Base-by-base conservation (phyloP, 2,888 invertebrate species). In the Leptodirus hochenwartii region DNA sequence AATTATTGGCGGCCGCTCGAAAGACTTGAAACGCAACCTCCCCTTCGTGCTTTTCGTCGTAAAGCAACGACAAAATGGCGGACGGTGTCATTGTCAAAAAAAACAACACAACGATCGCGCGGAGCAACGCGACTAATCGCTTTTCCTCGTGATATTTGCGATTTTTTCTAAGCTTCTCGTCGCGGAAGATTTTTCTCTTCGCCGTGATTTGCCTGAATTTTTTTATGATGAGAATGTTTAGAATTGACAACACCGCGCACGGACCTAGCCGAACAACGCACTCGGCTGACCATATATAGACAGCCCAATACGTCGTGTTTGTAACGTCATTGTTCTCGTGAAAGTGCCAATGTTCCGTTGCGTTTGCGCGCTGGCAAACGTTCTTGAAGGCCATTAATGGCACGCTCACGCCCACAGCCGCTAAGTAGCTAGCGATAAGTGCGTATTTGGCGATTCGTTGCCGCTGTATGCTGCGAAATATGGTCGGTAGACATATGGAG, bases 51-150 rank as follows among this genome's bases (percentile, higher is more conserved):
- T 17, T 10, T 20, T 40, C 39, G 2, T 36, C 33, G 24, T 42
- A 42, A 8, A 40, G 16, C 17, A 42, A 22, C 15, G 42, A 42
- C 8, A 42, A 31, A 15, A 37, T 32, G 5, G 39, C 34, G 3
- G 41, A 36, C 5, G 42, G 42, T 6, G 39, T 40, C 38, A 41
- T 39, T 9, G 42, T 41, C 5, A 38, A n/a, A 15, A 40, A 37
- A 29, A 41, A 42, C 8, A 41, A 17, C 2, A 42, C 27, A 2
- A 41, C 39, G 11, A 42, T 36, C 4, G 38, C 34, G 25, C 37
- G 34, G 4, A 42, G 29, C 14, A 40, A 22, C 2, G 32, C 26
- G 8, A 41, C 31, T 15, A 42, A 26, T 5, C 41, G 38, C 20
- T 39, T 37, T 24, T 42, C 41, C 22, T 41, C 41, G 17, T 38